Base-by-base conservation (phyloP, 2,797 vertebrate species). In the Hippopotamyrus pictus region DNA sequence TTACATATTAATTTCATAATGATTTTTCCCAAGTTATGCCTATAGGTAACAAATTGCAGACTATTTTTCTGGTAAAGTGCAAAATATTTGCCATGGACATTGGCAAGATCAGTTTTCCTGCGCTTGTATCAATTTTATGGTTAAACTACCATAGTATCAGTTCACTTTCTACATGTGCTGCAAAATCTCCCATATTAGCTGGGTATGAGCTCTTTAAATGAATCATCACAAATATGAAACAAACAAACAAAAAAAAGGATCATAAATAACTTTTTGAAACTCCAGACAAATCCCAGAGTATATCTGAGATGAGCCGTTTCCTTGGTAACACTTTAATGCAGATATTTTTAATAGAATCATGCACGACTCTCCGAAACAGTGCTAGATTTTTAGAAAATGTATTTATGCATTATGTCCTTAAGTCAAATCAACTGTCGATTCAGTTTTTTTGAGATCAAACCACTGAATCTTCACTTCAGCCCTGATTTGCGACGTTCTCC, bases 81-180 rank as follows among this genome's bases (percentile, higher is more conserved):
- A 37, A 76, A 76, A 41, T 76, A 76, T 37, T 17, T 19, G 33
- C 33, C 69, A 17, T 17, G 69, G 29, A 37, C 33, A 33, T 41
- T 37, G 76, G 19, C 29, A n/a, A 82, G 76, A n/a, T 82, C 76
- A 82, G 41, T 41, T 46, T n/a, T n/a, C 89, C 50, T 88, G 90
- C 92, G 89, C 82, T 88, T 91, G 88, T 90, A 90, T 89, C 91
- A 89, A 86, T 79, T 50, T 86, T 89, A 91, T 91, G 44, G 53
- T 57, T 92, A 89, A 93, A 92, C 69, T 59, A 57, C 69, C 12
- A 9, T 17, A 8, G 62, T 86, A 48, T 51, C 51, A 76, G 22
- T 76, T 88, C 17, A 51, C 29, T 57, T 62, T 50, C 12, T 33
- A 73, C 22, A 1, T 37, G 29, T 53, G 54, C 8, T n/a, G 37